Evolutionary conservation across 2,888 invertebrate species (phyloP).

Genomic region (Acleris cristana): DNA sequence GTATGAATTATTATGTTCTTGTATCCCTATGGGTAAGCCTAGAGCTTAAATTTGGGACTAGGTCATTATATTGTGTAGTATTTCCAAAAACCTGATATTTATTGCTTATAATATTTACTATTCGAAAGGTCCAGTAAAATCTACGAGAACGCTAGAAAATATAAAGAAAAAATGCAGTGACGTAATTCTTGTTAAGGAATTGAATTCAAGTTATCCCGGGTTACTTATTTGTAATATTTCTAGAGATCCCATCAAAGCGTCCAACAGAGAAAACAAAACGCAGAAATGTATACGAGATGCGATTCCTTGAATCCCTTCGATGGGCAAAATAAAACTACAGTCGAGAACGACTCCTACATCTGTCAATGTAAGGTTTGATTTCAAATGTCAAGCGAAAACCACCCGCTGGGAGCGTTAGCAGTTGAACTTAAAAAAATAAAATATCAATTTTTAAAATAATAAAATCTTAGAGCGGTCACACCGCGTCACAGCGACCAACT

Average conservation of each 20-base stretch:
- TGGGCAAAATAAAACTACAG: slow-evolving; percentile 48
- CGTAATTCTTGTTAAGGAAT: slow-evolving; percentile 24
- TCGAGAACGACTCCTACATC: slow-evolving; percentile 52
- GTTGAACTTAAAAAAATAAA: slow-evolving; percentile 76
- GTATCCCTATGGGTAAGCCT: no score
- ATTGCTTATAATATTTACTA: no score
- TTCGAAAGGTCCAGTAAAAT: no score
- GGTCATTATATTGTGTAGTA: no score
- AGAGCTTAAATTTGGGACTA: no score
- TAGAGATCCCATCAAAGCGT: slow-evolving; percentile 66
- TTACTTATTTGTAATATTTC: slow-evolving; percentile 52
- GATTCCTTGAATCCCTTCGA: slow-evolving; percentile 71
- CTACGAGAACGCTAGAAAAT: no score
- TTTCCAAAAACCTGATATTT: no score
- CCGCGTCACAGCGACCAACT: slow-evolving; percentile 63
- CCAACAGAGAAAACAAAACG: slow-evolving; percentile 68
- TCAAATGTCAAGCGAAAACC: slow-evolving; percentile 48
- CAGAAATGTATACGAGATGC: slow-evolving; percentile 50
- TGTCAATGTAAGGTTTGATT: slow-evolving; percentile 50
- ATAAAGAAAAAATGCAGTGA: not conserved
- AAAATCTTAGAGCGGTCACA: slow-evolving; percentile 81
- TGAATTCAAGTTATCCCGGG: slow-evolving; percentile 20
- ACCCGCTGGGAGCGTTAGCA: slow-evolving; percentile 80
- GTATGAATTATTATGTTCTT: no score
- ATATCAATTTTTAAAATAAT: slow-evolving; percentile 81